These are phyloP conservation scores for human DNA, from an alignment of 2,113 vertebrate genomes.

Conservation along the genomic window GRCh38 chr7:2470501-2471000, in stretches of 20 bases:
- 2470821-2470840: not conserved
- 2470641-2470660: not conserved
- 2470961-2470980: not conserved
- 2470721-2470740: not conserved
- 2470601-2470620: not conserved
- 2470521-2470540: not conserved
- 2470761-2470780: not conserved
- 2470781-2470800: not conserved
- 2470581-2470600: not conserved
- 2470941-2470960: not conserved
- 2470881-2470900: not conserved
- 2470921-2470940: not conserved
- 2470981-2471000: not conserved
- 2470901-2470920: not conserved
- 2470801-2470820: not conserved
- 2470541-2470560: not conserved
- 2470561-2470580: not conserved
- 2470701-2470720: accelerated
- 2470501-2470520: not conserved
- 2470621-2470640: not conserved
- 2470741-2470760: not conserved
- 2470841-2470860: accelerated
- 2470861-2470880: no score
- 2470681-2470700: not conserved
- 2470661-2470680: not conserved